phyloP scores from a whole-genome alignment of 2,888 invertebrate genomes.

The Scaptodrosophila latifasciaeformis region DNA sequence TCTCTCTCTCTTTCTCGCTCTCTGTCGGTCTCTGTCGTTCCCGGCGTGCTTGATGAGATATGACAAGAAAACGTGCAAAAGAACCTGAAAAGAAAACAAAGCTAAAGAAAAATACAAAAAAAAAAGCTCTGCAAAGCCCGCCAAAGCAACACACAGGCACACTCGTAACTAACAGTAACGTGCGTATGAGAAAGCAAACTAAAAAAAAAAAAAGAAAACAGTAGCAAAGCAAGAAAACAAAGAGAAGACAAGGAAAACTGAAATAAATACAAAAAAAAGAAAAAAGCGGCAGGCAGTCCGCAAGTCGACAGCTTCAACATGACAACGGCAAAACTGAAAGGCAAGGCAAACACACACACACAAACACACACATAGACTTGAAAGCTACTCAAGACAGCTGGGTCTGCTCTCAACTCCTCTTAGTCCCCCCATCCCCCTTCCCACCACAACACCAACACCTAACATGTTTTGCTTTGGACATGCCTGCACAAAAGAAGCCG shows the following conservation, averaged over 20 bases:
- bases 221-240: slow-evolving; percentile 5
- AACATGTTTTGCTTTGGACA: too few relatives aligned
- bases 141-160: slow-evolving; percentile 35
- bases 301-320: neutral
- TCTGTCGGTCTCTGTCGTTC: too few relatives aligned
- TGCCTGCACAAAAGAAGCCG: slow-evolving; percentile 13
- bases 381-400: too few relatives aligned
- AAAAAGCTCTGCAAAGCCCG: slow-evolving; percentile 40
- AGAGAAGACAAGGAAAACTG: slow-evolving; percentile 17
- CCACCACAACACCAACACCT: slow-evolving; percentile 6
- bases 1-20: too few relatives aligned
- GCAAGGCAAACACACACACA: slow-evolving; percentile 15
- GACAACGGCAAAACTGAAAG: slow-evolving; percentile 30
- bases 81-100: slow-evolving; percentile 30
- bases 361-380: slow-evolving; percentile 24
- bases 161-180: slow-evolving; percentile 67
- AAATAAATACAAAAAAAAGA: slow-evolving; percentile 37
- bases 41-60: too few relatives aligned
- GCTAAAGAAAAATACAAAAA: slow-evolving; percentile 19
- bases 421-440: neutral
- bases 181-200: slow-evolving; percentile 52
- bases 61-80: slow-evolving; percentile 35
- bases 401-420: too few relatives aligned
- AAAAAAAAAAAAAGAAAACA: slow-evolving; percentile 5
- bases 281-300: slow-evolving; percentile 8